Evolutionary conservation across 2,797 vertebrate genomes (phyloP), one percentile per base, ranked within the genome.

Genomic region (Ambastaia sidthimunki): DNA sequence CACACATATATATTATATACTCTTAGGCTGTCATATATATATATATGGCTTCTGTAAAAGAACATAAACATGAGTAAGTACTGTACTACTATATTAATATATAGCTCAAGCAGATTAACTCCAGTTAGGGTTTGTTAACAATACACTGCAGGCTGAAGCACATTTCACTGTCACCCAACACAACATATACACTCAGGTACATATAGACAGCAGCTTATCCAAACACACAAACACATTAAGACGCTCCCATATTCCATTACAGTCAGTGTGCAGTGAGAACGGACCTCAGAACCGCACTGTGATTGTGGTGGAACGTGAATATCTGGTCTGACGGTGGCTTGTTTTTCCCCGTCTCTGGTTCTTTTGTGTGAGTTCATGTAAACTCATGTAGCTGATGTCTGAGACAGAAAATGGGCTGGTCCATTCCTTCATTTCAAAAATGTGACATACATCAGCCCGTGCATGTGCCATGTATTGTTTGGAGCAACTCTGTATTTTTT

Each of bases 281-380:
- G 71, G 76, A 71, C 67, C 41, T 37, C 54, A 54, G 63, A 74
- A 41, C n/a, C 62, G 37, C 63, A 69, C 34, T 50, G 23, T 75
- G 67, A 66, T 71, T 75, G 66, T 62, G 71, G 77, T 67, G 71
- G 47, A 86, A 86, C 85, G 21, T 84, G 85, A 86, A 86, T 84
- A 82, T 84, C 85, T 82, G 85, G 85, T 86, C 78, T 82, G 85
- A 84, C 82, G 59, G 78, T 75, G 65, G 77, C 76, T 76, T 82
- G 84, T 82, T 83, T 76, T 74, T 82, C 74, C 70, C 74, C 78
- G 80, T 80, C 73, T 74, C 71, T 37, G 67, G 16, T 68, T 63
- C 82, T 84, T 85, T 86, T 86, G 80, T 84, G 67, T 25, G n/a
- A 21, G 77, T 76, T 82, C 82, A 10, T 82, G 82, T 86, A 84